Percentiles rank a stretch among this genome's conserved stretches.
phyloP scores from a whole-genome alignment of 2,797 vertebrate species.

The Uromys caudimaculatus region DNA sequence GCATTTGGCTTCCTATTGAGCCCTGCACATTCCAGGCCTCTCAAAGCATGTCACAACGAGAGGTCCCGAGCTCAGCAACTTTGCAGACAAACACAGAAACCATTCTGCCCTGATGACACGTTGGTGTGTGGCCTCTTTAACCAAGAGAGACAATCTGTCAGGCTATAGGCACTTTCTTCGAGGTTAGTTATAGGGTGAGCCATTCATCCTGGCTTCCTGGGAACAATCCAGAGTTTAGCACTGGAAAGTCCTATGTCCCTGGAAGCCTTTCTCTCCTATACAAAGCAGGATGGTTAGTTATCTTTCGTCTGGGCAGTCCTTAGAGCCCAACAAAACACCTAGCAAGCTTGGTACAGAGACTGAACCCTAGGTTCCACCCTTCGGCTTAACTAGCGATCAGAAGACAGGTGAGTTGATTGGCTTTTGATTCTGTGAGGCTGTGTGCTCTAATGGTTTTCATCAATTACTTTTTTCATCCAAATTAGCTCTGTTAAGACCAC shows the following conservation, averaged over 20 bases:
- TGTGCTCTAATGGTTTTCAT: not conserved
- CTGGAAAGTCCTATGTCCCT: not conserved
- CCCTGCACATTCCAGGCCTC: conserved; percentile 73
- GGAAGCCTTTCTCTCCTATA: not conserved
- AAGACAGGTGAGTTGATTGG: not conserved
- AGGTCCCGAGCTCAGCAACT: conserved; percentile 34
- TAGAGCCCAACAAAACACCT: not conserved
- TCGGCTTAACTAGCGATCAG: not conserved
- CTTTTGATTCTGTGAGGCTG: not conserved
- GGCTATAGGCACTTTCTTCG: not conserved
- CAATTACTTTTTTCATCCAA: not conserved
- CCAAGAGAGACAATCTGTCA: conserved; percentile 18
- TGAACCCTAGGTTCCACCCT: not conserved
- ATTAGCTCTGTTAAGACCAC: not conserved
- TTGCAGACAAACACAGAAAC: conserved; percentile 41
- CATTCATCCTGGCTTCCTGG: not conserved
- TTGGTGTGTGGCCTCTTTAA: not conserved
- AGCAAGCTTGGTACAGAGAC: not conserved
- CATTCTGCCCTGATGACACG: not conserved
- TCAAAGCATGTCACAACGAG: conserved; percentile 60
- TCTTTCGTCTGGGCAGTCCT: not conserved
- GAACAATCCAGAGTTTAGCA: not conserved
- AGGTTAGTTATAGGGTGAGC: not conserved
- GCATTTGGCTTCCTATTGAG: conserved; percentile 66
- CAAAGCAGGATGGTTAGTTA: not conserved